Evolutionary conservation across 1,140 invertebrate genomes (phyloP).

Genomic region (Neomicropteryx cornuta): DNA sequence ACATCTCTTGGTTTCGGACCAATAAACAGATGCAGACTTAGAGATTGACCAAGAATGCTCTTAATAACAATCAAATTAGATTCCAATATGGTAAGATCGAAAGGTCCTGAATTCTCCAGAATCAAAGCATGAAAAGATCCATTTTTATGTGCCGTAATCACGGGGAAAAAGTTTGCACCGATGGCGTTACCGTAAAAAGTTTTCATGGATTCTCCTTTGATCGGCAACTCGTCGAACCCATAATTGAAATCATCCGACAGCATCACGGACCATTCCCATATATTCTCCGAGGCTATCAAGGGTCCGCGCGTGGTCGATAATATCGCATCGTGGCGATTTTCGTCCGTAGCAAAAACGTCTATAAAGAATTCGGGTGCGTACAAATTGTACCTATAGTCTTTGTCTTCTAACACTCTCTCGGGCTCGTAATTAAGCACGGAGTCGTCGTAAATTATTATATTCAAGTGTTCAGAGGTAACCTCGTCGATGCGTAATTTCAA

Average conservation of each 20-base stretch:
- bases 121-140: slow-evolving; percentile 25
- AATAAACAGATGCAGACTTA: slow-evolving; percentile 29
- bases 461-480: slow-evolving; percentile 22
- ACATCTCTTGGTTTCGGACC: slow-evolving; percentile 27
- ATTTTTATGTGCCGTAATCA: slow-evolving; percentile 26
- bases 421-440: slow-evolving; percentile 4
- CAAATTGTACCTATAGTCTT: slow-evolving; percentile 22
- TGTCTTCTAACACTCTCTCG: slow-evolving; percentile 20
- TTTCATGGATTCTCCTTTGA: slow-evolving; percentile 20
- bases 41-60: slow-evolving; percentile 22
- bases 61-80: slow-evolving; percentile 24
- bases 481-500: slow-evolving; percentile 25
- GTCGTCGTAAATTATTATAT: slow-evolving; percentile 23
- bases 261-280: slow-evolving; percentile 31
- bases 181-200: slow-evolving; percentile 23
- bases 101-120: slow-evolving; percentile 22
- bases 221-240: slow-evolving; percentile 28
- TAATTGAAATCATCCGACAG: slow-evolving; percentile 28
- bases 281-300: slow-evolving; percentile 27
- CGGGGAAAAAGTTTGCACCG: slow-evolving; percentile 20
- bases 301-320: slow-evolving; percentile 28
- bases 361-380: slow-evolving; percentile 24
- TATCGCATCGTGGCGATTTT: too few relatives aligned
- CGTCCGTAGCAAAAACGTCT: slow-evolving; percentile 17
- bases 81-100: slow-evolving; percentile 19